These are phyloP conservation scores for Villa cingulata DNA, from an alignment of 2,888 invertebrate species.

Conservation along the genomic window DNA sequence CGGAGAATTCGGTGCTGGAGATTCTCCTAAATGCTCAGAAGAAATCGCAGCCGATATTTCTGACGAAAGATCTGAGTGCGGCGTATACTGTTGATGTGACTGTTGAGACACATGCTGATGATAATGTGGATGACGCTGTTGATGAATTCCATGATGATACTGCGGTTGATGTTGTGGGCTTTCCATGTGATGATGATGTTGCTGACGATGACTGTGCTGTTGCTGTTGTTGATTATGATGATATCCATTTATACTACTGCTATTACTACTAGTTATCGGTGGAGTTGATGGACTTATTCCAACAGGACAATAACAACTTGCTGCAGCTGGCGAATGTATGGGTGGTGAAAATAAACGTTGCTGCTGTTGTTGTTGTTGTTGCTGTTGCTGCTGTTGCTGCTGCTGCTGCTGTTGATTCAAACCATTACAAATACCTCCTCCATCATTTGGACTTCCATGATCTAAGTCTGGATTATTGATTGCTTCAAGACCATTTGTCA, in stretches of 20 bases:
- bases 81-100: conserved; percentile 36
- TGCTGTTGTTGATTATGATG: conserved; percentile 13
- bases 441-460: conserved; percentile 7
- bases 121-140: conserved; percentile 10
- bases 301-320: conserved; percentile 13
- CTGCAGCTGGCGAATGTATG: conserved; percentile 27
- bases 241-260: conserved; percentile 4
- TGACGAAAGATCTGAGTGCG: conserved; percentile 59
- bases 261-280: conserved; percentile 5
- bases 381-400: conserved; percentile 4
- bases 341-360: conserved; percentile 22
- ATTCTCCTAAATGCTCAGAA: conserved; percentile 45
- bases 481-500: conserved; percentile 8
- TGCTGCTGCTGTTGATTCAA: conserved; percentile 2
- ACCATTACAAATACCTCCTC: not conserved
- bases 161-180: conserved; percentile 9
- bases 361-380: conserved; percentile 6
- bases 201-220: conserved; percentile 11
- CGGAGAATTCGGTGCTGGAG: conserved; percentile 55
- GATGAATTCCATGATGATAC: conserved; percentile 7
- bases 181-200: conserved; percentile 10
- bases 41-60: conserved; percentile 69
- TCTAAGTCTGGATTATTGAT: conserved; percentile 6
- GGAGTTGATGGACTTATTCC: conserved; percentile 10
- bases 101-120: conserved; percentile 18